These are phyloP conservation scores for Bucco capensis DNA, from an alignment of 2,113 vertebrate genomes.

Conservation along the genomic window DNA sequence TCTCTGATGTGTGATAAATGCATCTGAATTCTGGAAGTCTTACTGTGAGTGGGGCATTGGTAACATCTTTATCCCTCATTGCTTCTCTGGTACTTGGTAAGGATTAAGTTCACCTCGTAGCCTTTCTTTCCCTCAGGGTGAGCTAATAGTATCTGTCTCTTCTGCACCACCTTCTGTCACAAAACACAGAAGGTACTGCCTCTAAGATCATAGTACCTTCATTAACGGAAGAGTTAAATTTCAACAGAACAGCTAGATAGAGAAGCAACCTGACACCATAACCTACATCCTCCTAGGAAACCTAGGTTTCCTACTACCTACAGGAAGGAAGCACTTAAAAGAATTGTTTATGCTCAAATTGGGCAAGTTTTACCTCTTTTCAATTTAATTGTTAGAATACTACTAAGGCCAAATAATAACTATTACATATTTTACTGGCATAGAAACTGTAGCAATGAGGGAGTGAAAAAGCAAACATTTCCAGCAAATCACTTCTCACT, in stretches of 20 bases:
- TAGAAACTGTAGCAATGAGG: not conserved
- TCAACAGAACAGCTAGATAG: not conserved
- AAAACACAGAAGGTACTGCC: not conserved
- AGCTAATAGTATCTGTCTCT: not conserved
- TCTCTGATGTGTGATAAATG: not conserved
- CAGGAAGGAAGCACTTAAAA: not conserved
- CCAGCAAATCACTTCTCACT: slow-evolving; percentile 8
- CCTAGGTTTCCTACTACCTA: not conserved
- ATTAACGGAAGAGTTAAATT: not conserved
- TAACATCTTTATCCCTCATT: not conserved
- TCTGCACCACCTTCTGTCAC: not conserved
- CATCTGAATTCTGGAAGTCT: not conserved
- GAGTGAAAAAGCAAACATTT: not conserved
- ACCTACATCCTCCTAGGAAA: not conserved
- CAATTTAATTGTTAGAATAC: not conserved
- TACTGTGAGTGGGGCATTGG: not conserved
- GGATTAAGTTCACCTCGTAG: not conserved
- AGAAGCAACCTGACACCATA: not conserved
- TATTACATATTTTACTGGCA: not conserved
- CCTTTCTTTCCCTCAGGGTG: not conserved
- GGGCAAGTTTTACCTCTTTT: not conserved
- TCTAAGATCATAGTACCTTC: not conserved
- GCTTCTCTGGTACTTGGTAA: not conserved
- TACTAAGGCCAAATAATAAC: not conserved
- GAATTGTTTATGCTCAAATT: not conserved